Conservation (phyloP, 53 echinoderm and acorn worm species). For the Patiria pectinifera region DNA sequence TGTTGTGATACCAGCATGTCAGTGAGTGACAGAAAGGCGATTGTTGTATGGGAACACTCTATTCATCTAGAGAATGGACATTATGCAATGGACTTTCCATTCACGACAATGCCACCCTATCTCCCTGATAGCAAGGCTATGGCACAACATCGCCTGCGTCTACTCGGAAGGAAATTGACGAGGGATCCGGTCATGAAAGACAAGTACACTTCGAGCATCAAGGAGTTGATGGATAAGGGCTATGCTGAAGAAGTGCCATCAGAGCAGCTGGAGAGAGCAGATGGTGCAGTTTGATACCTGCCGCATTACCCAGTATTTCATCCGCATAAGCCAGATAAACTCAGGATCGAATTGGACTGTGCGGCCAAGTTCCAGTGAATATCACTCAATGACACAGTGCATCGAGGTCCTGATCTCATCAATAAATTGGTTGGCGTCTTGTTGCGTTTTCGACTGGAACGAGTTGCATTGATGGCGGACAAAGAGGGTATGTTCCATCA, state of each 20-base stretch:
- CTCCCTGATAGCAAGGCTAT: slow-evolving; percentile 62
- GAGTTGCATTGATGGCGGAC: slow-evolving; percentile 17
- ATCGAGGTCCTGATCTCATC: slow-evolving; percentile 22
- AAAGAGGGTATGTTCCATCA: slow-evolving; percentile 38
- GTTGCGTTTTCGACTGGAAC: slow-evolving; percentile 7
- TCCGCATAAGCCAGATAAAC: slow-evolving; percentile 23
- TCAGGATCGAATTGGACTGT: slow-evolving; percentile 37
- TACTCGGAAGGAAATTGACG: slow-evolving; percentile 44
- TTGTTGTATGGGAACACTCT: slow-evolving; percentile 30
- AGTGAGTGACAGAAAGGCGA: slow-evolving; percentile 32
- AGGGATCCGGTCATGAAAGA: slow-evolving; percentile 16
- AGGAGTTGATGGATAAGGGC: too few relatives aligned
- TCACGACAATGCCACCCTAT: slow-evolving; percentile 57
- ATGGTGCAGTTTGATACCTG: slow-evolving; percentile 9
- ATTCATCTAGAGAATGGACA: slow-evolving; percentile 43
- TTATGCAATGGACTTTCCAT: slow-evolving; percentile 64
- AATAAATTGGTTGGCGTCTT: slow-evolving; percentile 32
- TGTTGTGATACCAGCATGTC: slow-evolving; percentile 17
- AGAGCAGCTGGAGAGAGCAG: not conserved
- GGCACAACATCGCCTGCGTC: slow-evolving; percentile 62
- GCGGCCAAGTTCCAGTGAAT: not conserved
- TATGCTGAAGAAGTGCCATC: too few relatives aligned
- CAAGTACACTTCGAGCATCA: too few relatives aligned
- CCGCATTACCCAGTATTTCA: slow-evolving; percentile 31
- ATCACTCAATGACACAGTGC: slow-evolving; percentile 26